Base-by-base conservation (phyloP, 1,140 invertebrate species). In the Lepidurus packardi region DNA sequence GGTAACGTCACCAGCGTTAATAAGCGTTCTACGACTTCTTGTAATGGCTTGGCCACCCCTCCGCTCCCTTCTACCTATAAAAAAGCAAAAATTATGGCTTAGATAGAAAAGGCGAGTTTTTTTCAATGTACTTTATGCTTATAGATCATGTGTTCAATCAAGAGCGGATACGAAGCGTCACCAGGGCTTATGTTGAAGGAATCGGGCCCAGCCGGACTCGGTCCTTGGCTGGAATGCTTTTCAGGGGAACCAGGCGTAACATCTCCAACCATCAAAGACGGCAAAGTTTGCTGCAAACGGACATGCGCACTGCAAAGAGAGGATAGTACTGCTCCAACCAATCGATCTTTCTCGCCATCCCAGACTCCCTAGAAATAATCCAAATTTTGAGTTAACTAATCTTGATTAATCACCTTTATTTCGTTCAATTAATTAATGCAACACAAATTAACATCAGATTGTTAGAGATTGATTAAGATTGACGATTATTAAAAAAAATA, bases 61-160 rank as follows among this genome's bases (percentile, higher is more conserved):
- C 13, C 78, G 24, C 78, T 79, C 76, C 76, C 78, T 53, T 88
- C 89, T 82, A 88, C 85, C 85, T 89, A 83, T 73, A 83, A 81
- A 9, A 34, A 34, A 34, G 34, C 74, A 79, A 81, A 82, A 80
- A 75, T 45, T 21, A 79, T 80, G 78, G 77, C 73, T 75, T 10
- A 34, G 42, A 43, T 16, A 34, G 7, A 75, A 78, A 34, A 82
- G 21, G n/a, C 42, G n/a, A 53, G 43, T 8, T 74, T 5, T 16
- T 45, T 47, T 10, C 8, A 10, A 0, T 45, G 4, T 81, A 89
- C 88, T 85, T 91, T 90, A 81, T 87, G 91, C 78, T 91, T 90
- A 82, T 90, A 91, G 78, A 89, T 92, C 88, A 94, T 94, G 84
- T 94, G 92, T 81, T 93, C 91, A 0, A 93, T 92, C 1, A 94